Evolutionary conservation across 2,888 invertebrate genomes (phyloP).

Genomic region (Eledona agricola): DNA sequence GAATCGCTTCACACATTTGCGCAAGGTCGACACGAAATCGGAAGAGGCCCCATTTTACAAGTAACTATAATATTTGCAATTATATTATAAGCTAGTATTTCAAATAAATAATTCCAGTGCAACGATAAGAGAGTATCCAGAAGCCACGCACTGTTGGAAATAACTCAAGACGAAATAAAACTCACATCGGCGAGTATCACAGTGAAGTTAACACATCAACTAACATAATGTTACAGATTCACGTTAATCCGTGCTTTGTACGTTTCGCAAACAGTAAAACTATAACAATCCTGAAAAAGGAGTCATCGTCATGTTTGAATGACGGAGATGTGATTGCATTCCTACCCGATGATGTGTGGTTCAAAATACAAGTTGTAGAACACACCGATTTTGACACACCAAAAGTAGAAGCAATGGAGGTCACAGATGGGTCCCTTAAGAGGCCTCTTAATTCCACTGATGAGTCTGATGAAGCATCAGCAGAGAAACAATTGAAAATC

Average conservation of each 20-base stretch:
- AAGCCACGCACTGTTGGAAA: constrained; percentile 64
- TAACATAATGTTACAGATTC: constrained; percentile 60
- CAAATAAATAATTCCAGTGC: constrained; percentile 58
- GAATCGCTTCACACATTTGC: constrained; percentile 5
- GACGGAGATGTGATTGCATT: constrained; percentile 67
- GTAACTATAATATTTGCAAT: constrained; percentile 9
- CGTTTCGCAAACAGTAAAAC: constrained; percentile 52
- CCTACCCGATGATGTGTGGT: constrained; percentile 65
- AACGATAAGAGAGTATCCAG: constrained; percentile 66
- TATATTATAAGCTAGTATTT: background rate
- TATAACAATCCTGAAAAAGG: constrained; percentile 58
- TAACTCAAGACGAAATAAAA: constrained; percentile 57
- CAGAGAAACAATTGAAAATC: background rate
- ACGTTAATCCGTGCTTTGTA: constrained; percentile 67
- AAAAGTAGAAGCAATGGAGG: background rate
- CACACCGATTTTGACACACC: constrained; percentile 18
- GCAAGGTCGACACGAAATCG: constrained; percentile 5
- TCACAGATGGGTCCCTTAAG: background rate
- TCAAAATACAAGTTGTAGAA: constrained; percentile 58
- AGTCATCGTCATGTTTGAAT: constrained; percentile 55
- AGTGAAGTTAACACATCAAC: constrained; percentile 1
- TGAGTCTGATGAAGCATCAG: background rate
- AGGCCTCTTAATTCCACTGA: too few species aligned
- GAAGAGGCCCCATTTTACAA: constrained; percentile 13
- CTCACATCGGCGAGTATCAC: constrained; percentile 61